Evolutionary conservation across 2,888 invertebrate genomes (phyloP).

Genomic region (Cepaea hortensis): DNA sequence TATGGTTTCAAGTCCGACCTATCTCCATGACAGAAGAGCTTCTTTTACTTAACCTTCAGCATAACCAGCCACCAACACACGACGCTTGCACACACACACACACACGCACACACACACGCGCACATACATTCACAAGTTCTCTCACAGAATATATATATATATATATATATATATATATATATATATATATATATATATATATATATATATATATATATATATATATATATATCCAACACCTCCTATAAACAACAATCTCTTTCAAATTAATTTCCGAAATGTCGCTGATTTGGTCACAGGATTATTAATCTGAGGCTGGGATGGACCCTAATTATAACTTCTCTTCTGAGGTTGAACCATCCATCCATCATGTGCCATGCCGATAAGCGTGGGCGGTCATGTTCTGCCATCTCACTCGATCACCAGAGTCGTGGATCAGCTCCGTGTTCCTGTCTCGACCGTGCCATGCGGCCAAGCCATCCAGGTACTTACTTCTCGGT

Average conservation of each 20-base stretch:
- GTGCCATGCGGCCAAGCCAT: too few species aligned
- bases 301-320: too few species aligned
- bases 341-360: too few species aligned
- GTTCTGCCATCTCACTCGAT: too few species aligned
- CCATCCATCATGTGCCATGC: too few species aligned
- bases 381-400: too few species aligned
- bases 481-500: too few species aligned
- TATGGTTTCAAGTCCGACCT: not conserved
- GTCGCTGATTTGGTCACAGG: too few species aligned
- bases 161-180: not conserved
- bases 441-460: too few species aligned
- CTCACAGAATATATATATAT: not conserved
- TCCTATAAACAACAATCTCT: not conserved
- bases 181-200: not conserved
- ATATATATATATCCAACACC: not conserved
- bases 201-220: conserved; percentile 6
- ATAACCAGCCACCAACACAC: not conserved
- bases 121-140: not conserved
- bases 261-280: too few species aligned
- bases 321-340: too few species aligned
- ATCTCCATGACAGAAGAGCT: not conserved
- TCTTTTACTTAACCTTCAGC: not conserved
- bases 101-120: not conserved
- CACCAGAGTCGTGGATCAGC: too few species aligned
- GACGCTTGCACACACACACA: not conserved